Percentiles rank a stretch among this genome's conserved stretches.
Conservation (phyloP, 2,888 invertebrate genomes). For the Aphodius granarius region DNA sequence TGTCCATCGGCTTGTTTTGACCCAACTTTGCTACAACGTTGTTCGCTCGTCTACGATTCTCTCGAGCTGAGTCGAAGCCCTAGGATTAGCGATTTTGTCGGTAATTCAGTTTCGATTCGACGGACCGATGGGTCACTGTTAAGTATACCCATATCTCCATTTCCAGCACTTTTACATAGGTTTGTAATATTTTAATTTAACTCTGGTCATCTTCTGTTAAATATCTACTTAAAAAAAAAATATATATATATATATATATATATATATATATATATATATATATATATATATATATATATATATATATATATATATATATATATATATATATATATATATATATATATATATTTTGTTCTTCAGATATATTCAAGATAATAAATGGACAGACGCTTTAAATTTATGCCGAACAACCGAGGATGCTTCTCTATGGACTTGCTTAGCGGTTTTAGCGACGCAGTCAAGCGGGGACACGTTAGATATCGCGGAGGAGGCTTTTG, state of each 20-base stretch:
- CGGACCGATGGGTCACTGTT: slow-evolving; percentile 88
- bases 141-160: slow-evolving; percentile 71
- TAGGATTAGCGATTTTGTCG: slow-evolving; percentile 77
- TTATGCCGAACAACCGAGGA: slow-evolving; percentile 54
- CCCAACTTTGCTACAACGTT: slow-evolving; percentile 66
- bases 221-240: neutral
- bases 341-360: slow-evolving; percentile 54
- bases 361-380: slow-evolving; percentile 70
- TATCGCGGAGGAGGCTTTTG: slow-evolving; percentile 94
- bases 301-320: slow-evolving; percentile 59
- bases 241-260: slow-evolving; percentile 47
- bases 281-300: slow-evolving; percentile 64
- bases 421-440: slow-evolving; percentile 86
- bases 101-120: slow-evolving; percentile 81
- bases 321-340: slow-evolving; percentile 33
- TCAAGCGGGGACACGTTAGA: slow-evolving; percentile 72
- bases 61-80: slow-evolving; percentile 84
- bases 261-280: slow-evolving; percentile 54
- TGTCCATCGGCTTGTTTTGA: slow-evolving; percentile 77
- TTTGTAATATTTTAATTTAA: slow-evolving; percentile 30
- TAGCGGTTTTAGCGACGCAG: slow-evolving; percentile 89
- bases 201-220: neutral
- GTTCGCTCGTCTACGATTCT: slow-evolving; percentile 59
- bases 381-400: slow-evolving; percentile 63
- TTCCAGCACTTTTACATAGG: slow-evolving; percentile 61